Evolutionary conservation across 2,113 vertebrate species (phyloP).

Genomic region (Siniperca chuatsi): DNA sequence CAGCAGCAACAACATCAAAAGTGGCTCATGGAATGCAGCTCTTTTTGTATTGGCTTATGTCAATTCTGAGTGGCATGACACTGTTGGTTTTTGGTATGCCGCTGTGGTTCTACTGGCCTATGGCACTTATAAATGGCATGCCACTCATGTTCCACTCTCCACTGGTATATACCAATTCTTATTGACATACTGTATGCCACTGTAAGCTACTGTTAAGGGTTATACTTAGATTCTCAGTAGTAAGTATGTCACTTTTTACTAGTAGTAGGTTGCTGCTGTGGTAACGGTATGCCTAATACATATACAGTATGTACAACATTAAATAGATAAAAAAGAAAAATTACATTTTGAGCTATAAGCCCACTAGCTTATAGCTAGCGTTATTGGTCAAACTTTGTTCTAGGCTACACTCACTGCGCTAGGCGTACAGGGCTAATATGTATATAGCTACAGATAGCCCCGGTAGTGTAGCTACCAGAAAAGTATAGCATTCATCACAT

Average conservation of each 20-base stretch:
- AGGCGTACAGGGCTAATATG: neutral
- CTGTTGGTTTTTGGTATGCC: neutral
- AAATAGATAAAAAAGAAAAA: neutral
- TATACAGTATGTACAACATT: neutral
- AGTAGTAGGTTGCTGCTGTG: neutral
- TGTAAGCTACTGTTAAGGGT: no score
- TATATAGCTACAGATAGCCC: neutral
- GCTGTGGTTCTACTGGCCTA: neutral
- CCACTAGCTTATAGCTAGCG: neutral
- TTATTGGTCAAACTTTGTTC: neutral
- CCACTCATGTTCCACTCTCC: neutral
- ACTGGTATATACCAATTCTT: neutral
- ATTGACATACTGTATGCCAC: neutral
- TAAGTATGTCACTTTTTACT: no score
- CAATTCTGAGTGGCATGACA: neutral
- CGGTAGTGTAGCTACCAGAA: neutral
- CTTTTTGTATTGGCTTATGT: neutral
- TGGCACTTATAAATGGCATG: neutral
- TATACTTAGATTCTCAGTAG: no score
- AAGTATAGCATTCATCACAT: neutral
- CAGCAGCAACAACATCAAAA: neutral
- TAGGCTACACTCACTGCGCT: neutral
- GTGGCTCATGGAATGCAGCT: neutral
- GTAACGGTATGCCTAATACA: neutral
- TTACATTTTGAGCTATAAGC: neutral